Conservation (phyloP, 2,888 invertebrate genomes). For the Plagodis pulveraria region DNA sequence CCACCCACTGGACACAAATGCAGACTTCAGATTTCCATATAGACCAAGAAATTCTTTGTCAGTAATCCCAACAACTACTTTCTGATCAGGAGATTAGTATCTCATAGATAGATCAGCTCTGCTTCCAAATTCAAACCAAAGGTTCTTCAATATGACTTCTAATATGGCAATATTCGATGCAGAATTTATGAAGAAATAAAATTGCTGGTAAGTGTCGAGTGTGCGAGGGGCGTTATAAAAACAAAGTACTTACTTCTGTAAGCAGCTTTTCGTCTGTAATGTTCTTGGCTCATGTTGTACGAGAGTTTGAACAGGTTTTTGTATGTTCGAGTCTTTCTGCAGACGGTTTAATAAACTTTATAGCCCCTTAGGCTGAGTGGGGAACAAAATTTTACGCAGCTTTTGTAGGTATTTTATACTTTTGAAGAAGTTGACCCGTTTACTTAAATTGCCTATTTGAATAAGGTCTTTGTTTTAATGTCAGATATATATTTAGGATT, state of each 20-base stretch:
- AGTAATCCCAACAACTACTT: no score
- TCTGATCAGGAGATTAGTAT: no score
- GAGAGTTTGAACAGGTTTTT: slow-evolving; percentile 10
- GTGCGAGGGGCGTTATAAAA: background rate
- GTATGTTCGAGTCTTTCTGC: slow-evolving; percentile 4
- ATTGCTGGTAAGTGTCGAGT: slow-evolving; percentile 1
- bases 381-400: background rate
- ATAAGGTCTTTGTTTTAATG: no score
- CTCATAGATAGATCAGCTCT: no score
- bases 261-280: slow-evolving; percentile 12
- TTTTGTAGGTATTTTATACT: background rate
- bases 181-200: background rate
- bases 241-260: background rate
- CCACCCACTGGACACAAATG: no score
- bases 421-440: no score
- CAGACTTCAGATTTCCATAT: no score
- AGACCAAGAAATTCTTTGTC: no score
- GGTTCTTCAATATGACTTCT: background rate
- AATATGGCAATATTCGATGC: background rate
- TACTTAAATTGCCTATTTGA: no score
- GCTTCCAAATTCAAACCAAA: no score
- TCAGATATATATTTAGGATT: no score
- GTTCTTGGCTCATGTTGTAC: slow-evolving; percentile 19
- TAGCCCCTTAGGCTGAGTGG: slow-evolving; percentile 1
- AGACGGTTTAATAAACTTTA: slow-evolving; percentile 14